phyloP scores from a whole-genome alignment of 2,113 vertebrate species.

The Ondatra zibethicus region DNA sequence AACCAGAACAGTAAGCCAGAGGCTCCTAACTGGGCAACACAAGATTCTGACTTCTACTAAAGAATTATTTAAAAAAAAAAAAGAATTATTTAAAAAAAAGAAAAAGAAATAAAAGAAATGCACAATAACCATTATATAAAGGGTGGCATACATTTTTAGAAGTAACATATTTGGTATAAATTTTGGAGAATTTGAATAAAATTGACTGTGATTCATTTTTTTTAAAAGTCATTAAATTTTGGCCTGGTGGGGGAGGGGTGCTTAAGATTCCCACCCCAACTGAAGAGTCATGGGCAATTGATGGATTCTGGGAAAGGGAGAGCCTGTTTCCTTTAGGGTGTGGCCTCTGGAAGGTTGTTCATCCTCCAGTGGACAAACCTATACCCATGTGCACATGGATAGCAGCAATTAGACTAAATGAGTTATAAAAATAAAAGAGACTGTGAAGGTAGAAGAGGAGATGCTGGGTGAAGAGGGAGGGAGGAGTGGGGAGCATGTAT shows the following conservation, averaged over 20 bases:
- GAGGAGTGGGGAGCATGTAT: too few species aligned
- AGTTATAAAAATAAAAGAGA: not conserved
- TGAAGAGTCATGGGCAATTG: too few species aligned
- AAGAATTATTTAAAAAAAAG: not conserved
- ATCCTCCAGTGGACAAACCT: not conserved
- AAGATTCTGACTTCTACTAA: not conserved
- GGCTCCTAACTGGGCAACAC: not conserved
- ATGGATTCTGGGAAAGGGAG: not conserved
- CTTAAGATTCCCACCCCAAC: too few species aligned
- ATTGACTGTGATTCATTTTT: not conserved
- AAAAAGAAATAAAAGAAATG: not conserved
- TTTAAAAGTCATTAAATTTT: not conserved
- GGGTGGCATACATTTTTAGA: not conserved
- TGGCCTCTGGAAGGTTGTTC: not conserved
- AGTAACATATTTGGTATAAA: not conserved
- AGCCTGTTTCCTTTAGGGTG: not conserved
- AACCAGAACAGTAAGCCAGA: not conserved
- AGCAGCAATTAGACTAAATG: not conserved
- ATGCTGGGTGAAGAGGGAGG: not conserved
- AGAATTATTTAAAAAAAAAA: not conserved
- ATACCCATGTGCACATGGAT: not conserved
- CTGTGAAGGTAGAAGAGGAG: not conserved
- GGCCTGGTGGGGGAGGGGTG: too few species aligned
- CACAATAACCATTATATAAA: not conserved
- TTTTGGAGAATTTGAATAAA: not conserved